Evolutionary conservation across 2,113 vertebrate genomes (phyloP).

Genomic region (Hippocampus zosterae): DNA sequence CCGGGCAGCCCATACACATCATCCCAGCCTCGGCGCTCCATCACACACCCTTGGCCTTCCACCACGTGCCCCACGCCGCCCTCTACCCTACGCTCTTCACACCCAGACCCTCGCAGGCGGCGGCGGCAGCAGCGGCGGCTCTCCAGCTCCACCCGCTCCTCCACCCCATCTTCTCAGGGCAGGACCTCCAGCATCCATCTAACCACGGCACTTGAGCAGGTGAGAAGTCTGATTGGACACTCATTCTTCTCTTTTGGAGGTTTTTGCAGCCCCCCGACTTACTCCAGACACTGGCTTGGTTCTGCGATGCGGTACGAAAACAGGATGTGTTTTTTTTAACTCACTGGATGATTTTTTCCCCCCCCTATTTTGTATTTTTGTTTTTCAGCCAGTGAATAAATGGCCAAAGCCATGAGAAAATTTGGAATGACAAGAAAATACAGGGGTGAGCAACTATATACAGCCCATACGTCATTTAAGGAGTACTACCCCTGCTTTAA

Average conservation of each 20-base stretch:
- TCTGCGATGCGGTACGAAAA: conserved; percentile 8
- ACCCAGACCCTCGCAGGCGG: conserved; percentile 76
- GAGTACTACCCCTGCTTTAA: conserved; percentile 21
- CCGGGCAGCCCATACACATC: conserved; percentile 96
- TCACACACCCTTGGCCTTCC: conserved; percentile 87
- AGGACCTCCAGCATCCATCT: conserved; percentile 97
- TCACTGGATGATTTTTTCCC: conserved; percentile 46
- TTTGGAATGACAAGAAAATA: conserved; percentile 6
- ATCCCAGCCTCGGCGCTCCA: conserved; percentile 96
- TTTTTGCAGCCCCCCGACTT: conserved; percentile 16
- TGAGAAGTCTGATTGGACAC: conserved; percentile 24
- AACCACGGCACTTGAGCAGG: conserved; percentile 92
- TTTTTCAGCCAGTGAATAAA: conserved; percentile 53
- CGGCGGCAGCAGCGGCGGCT: conserved; percentile 88
- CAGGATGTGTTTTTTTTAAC: conserved; percentile 16
- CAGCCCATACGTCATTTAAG: background rate
- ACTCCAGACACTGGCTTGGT: conserved; percentile 32
- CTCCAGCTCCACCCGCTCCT: conserved; percentile 94
- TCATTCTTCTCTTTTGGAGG: conserved; percentile 32
- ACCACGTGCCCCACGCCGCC: conserved; percentile 86
- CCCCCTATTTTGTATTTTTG: conserved; percentile 7
- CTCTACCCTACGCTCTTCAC: conserved; percentile 92
- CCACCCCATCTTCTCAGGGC: conserved; percentile 98
- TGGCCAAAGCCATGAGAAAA: conserved; percentile 38
- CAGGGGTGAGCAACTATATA: background rate